Conservation (phyloP, 1,140 invertebrate species). For the Drosophila ogumai region DNA sequence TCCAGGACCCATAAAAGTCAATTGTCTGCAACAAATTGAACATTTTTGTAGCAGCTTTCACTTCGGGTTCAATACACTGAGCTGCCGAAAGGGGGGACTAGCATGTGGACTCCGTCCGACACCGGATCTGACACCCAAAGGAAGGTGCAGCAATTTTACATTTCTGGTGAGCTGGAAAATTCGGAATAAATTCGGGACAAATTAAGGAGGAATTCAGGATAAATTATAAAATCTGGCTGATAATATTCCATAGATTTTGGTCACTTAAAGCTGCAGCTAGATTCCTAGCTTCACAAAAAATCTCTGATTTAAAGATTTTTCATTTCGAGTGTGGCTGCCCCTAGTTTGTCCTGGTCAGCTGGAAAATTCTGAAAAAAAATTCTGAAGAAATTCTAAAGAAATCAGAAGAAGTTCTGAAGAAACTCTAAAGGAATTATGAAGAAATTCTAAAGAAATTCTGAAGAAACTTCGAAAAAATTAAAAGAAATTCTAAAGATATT, state of each 20-base stretch:
- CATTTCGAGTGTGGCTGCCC: no score
- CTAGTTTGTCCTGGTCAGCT: no score
- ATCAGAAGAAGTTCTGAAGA: no score
- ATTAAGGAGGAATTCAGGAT: neutral
- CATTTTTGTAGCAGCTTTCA: conserved; percentile 50
- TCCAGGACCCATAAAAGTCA: conserved; percentile 57
- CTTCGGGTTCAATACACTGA: conserved; percentile 34
- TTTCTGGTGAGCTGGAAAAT: conserved; percentile 6
- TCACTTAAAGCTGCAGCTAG: neutral
- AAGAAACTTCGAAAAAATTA: no score
- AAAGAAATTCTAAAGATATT: no score
- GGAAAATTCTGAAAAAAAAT: no score
- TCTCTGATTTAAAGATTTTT: neutral
- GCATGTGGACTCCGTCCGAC: neutral
- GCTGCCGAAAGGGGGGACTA: neutral
- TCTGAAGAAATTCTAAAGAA: no score
- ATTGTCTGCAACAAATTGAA: conserved; percentile 70
- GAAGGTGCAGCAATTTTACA: conserved; percentile 19
- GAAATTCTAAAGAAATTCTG: no score
- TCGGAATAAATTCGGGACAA: neutral
- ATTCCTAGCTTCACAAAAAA: neutral
- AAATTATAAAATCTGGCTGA: neutral
- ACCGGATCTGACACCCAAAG: conserved; percentile 6
- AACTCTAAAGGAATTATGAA: no score
- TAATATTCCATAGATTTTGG: neutral